Conservation (phyloP, 1,140 invertebrate genomes). For the Luehdorfia chinensis region DNA sequence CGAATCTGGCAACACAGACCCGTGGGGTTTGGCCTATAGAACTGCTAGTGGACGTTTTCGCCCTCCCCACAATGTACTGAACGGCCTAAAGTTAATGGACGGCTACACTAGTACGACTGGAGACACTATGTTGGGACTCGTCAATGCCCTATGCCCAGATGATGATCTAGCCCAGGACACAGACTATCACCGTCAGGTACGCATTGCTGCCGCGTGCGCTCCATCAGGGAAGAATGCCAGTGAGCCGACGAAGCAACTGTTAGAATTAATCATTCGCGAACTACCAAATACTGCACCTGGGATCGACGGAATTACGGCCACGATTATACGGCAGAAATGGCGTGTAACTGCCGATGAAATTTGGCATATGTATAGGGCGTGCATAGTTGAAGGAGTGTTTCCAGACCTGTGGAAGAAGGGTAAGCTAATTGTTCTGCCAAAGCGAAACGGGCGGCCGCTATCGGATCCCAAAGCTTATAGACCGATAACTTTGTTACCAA, state of each 20-base stretch:
- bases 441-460: slow-evolving; percentile 40
- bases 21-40: slow-evolving; percentile 31
- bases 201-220: slow-evolving; percentile 9
- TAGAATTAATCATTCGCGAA: slow-evolving; percentile 10
- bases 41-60: slow-evolving; percentile 19
- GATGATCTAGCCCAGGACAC: slow-evolving; percentile 21
- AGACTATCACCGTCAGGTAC: slow-evolving; percentile 14
- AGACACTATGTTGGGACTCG: slow-evolving; percentile 25
- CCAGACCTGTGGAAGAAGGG: slow-evolving; percentile 58
- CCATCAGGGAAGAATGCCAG: not conserved
- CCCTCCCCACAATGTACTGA: slow-evolving; percentile 23
- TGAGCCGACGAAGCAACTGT: slow-evolving; percentile 2
- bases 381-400: slow-evolving; percentile 36
- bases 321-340: slow-evolving; percentile 22
- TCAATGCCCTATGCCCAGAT: slow-evolving; percentile 28
- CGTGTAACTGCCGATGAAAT: slow-evolving; percentile 11
- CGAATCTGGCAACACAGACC: slow-evolving; percentile 31
- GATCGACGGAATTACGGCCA: no score
- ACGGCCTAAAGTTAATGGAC: slow-evolving; percentile 20
- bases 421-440: slow-evolving; percentile 38
- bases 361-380: slow-evolving; percentile 23
- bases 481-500: slow-evolving; percentile 58
- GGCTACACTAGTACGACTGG: slow-evolving; percentile 19
- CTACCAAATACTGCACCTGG: slow-evolving; percentile 44
- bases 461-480: slow-evolving; percentile 48